Conservation (phyloP, 2,113 vertebrate genomes). For the Cottus gobio region DNA sequence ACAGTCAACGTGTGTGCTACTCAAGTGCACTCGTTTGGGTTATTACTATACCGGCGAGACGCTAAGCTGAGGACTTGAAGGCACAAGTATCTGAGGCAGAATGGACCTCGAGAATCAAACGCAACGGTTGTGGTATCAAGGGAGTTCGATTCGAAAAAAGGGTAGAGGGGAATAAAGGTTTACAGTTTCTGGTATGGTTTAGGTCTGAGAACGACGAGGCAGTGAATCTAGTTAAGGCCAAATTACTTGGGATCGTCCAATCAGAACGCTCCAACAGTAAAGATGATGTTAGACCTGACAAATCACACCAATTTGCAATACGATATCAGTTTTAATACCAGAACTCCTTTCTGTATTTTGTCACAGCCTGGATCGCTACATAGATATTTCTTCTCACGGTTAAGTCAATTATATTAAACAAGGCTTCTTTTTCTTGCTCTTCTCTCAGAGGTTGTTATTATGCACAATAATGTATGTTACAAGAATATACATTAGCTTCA, state of each 20-base stretch:
- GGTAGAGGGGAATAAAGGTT: conserved; percentile 27
- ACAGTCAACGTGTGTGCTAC: conserved; percentile 55
- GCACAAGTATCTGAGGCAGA: conserved; percentile 81
- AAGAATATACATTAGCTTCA: conserved; percentile 84
- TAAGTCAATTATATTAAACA: conserved; percentile 81
- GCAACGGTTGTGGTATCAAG: conserved; percentile 51
- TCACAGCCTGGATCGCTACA: conserved; percentile 65
- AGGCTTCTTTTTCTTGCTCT: conserved; percentile 69
- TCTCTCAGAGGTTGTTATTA: conserved; percentile 79
- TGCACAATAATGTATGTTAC: conserved; percentile 84
- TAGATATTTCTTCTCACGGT: conserved; percentile 68
- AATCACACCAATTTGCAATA: conserved; percentile 59
- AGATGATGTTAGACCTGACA: conserved; percentile 69
- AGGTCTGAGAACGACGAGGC: conserved; percentile 75
- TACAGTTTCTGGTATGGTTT: conserved; percentile 58
- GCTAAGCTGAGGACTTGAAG: conserved; percentile 77
- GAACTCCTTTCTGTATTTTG: conserved; percentile 55
- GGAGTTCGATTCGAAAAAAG: conserved; percentile 35
- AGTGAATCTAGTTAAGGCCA: conserved; percentile 83
- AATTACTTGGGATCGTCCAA: conserved; percentile 64
- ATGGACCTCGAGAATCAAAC: conserved; percentile 58
- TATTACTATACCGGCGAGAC: conserved; percentile 66
- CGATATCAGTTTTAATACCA: conserved; percentile 57
- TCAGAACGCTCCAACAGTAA: conserved; percentile 63
- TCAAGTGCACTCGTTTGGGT: conserved; percentile 67